phyloP scores from a whole-genome alignment of 2,888 invertebrate species.

The Trissoscelio sp. region DNA sequence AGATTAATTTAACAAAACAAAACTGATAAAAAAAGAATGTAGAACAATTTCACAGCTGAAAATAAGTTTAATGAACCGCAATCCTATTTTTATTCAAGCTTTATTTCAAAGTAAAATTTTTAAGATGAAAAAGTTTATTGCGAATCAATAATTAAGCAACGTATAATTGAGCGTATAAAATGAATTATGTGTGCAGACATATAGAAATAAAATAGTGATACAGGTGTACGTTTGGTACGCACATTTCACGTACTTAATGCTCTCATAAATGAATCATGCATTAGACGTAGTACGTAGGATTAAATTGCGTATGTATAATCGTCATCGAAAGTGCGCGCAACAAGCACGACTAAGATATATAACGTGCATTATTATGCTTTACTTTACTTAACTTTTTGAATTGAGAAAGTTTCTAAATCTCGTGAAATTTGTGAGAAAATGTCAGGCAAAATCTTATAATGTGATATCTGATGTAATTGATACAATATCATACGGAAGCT shows the following conservation, averaged over 20 bases:
- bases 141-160: constrained; percentile 13
- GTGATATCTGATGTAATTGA: constrained; percentile 1
- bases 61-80: too few species aligned
- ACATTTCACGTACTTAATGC: constrained; percentile 37
- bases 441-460: constrained; percentile 18
- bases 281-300: constrained; percentile 35
- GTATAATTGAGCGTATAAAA: constrained; percentile 10
- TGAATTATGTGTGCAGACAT: constrained; percentile 3
- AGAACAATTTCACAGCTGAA: too few species aligned
- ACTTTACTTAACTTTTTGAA: constrained; percentile 45
- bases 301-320: constrained; percentile 52
- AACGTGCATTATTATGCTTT: constrained; percentile 56
- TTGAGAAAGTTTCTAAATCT: constrained; percentile 53
- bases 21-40: too few species aligned
- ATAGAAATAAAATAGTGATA: constrained; percentile 10
- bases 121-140: too few species aligned
- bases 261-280: constrained; percentile 51
- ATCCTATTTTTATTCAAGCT: too few species aligned
- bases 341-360: constrained; percentile 49
- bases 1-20: too few species aligned
- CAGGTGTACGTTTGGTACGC: constrained; percentile 16
- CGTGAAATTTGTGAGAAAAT: constrained; percentile 44
- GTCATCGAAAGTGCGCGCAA: constrained; percentile 48
- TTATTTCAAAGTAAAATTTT: too few species aligned
- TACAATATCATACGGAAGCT: not conserved